These are phyloP conservation scores for Glyptemys insculpta DNA, from an alignment of 2,797 vertebrate species.

Conservation along the genomic window DNA sequence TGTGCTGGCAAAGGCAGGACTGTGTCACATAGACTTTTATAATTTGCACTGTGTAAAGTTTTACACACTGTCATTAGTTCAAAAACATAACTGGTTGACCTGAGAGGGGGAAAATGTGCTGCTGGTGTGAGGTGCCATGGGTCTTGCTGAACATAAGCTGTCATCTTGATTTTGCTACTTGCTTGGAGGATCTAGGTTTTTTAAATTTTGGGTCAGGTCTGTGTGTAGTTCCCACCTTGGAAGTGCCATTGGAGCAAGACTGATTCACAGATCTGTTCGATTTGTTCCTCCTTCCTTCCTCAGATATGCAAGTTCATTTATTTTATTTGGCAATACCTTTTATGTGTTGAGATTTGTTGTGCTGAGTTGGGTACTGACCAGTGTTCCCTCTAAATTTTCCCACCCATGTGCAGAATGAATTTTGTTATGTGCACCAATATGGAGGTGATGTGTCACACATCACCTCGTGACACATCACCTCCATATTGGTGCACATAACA, in stretches of 20 bases:
- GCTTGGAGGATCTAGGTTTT: neutral
- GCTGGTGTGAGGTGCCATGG: neutral
- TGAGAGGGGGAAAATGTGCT: neutral
- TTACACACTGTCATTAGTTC: neutral
- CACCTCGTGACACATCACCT: too few relatives aligned
- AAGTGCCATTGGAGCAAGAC: neutral
- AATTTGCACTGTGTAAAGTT: neutral
- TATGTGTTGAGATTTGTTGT: neutral
- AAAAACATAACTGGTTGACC: neutral
- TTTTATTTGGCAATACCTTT: neutral
- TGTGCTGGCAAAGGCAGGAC: neutral
- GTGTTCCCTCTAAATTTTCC: too few relatives aligned
- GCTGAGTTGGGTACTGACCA: neutral
- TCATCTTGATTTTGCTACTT: neutral
- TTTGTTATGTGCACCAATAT: too few relatives aligned
- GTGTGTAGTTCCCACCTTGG: neutral
- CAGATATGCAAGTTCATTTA: neutral
- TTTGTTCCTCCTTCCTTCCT: neutral
- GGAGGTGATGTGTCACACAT: too few relatives aligned
- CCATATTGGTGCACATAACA: too few relatives aligned
- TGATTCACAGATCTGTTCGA: neutral
- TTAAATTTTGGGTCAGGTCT: neutral
- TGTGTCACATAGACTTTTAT: neutral
- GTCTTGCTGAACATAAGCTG: neutral
- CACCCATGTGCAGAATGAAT: too few relatives aligned